These are phyloP conservation scores for Apeltes quadracus DNA, from an alignment of 2,113 vertebrate genomes.

Conservation along the genomic window DNA sequence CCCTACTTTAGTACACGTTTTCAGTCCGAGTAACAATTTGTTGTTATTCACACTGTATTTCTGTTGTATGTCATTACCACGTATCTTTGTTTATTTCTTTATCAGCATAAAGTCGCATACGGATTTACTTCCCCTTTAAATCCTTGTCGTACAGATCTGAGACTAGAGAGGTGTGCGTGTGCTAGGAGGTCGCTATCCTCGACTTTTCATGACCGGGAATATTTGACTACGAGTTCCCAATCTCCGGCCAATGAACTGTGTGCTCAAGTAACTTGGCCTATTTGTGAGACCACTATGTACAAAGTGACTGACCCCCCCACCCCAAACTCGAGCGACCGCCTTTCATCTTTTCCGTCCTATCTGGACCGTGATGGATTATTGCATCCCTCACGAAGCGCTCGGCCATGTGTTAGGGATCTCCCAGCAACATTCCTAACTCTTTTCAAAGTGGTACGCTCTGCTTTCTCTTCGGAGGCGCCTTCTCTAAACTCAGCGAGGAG, in stretches of 20 bases:
- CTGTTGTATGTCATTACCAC: not conserved
- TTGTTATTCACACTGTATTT: not conserved
- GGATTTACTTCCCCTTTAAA: slow-evolving; percentile 3
- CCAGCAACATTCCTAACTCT: not conserved
- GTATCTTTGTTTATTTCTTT: not conserved
- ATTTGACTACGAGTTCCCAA: too few species aligned
- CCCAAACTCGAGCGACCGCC: not conserved
- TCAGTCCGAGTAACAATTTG: not conserved
- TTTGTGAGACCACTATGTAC: not conserved
- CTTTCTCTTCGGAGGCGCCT: not conserved
- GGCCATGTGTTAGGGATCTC: slow-evolving; percentile 15
- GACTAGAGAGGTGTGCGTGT: not conserved
- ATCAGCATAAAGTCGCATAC: slow-evolving; percentile 6
- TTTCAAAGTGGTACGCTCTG: not conserved
- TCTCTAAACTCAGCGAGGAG: not conserved
- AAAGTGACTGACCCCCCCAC: not conserved
- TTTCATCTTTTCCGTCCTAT: not conserved
- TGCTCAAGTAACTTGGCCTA: not conserved
- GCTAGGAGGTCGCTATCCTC: not conserved
- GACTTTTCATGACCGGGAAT: not conserved
- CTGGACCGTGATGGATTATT: slow-evolving; percentile 21
- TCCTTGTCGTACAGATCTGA: not conserved
- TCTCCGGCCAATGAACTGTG: too few species aligned
- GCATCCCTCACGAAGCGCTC: not conserved
- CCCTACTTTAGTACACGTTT: too few species aligned